phyloP scores from a whole-genome alignment of 2,113 vertebrate species.

The Tricholaema leucomelas region DNA sequence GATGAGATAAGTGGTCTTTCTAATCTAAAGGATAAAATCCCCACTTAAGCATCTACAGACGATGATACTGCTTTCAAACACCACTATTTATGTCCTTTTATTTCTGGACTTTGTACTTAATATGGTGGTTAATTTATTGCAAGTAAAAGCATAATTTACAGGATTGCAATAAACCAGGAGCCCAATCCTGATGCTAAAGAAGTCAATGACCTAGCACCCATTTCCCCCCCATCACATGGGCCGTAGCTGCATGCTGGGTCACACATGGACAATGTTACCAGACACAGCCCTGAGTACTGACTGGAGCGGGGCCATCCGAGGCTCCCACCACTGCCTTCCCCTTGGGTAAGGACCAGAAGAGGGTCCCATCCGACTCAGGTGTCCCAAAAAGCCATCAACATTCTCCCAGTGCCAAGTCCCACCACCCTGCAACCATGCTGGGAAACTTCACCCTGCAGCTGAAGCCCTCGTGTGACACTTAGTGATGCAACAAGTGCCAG shows the following conservation, averaged over 20 bases:
- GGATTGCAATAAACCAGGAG: slow-evolving; percentile 24
- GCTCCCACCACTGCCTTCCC: neutral
- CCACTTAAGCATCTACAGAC: slow-evolving; percentile 67
- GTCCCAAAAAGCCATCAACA: neutral
- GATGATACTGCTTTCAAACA: slow-evolving; percentile 47
- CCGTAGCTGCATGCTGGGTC: neutral
- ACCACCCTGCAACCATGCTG: accelerated
- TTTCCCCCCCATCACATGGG: neutral
- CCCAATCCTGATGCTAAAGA: neutral
- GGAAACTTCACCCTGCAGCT: neutral
- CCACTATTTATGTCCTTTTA: slow-evolving; percentile 66
- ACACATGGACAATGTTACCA: neutral
- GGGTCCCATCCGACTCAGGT: neutral
- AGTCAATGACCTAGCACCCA: neutral
- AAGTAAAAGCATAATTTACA: slow-evolving; percentile 35
- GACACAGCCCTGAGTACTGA: neutral
- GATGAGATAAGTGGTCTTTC: slow-evolving; percentile 71
- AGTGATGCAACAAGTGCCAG: slow-evolving; percentile 18
- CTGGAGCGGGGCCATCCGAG: neutral
- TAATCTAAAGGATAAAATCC: slow-evolving; percentile 65
- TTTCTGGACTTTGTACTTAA: slow-evolving; percentile 61
- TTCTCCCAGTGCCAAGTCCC: neutral
- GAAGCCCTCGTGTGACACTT: neutral
- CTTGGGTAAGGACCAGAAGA: neutral
- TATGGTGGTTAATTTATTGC: slow-evolving; percentile 53